Evolutionary conservation across 1,140 invertebrate species (phyloP).

Genomic region (Armadillidium nasatum): DNA sequence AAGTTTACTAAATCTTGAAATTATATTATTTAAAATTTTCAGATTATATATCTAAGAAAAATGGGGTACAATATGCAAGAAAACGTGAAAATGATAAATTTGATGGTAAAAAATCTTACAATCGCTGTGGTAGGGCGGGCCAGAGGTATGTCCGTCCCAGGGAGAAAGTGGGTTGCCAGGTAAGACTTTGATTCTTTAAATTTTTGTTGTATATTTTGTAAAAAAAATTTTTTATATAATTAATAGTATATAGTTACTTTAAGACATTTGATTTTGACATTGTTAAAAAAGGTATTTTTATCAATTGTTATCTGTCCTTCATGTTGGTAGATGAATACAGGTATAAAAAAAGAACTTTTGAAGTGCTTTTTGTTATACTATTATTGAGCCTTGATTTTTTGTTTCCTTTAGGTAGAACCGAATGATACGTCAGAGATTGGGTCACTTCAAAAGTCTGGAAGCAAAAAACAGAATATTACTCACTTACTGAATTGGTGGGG

Average conservation of each 20-base stretch:
- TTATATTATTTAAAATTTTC: not conserved
- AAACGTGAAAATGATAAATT: not conserved
- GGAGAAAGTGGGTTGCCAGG: constrained; percentile 39
- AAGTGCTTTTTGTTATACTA: no score
- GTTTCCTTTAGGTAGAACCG: no score
- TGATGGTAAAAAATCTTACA: constrained; percentile 8
- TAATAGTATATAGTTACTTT: no score
- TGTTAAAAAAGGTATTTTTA: no score
- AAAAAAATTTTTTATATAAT: no score
- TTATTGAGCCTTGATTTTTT: no score
- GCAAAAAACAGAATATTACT: constrained; percentile 37
- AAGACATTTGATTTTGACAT: no score
- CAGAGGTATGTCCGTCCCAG: constrained; percentile 40
- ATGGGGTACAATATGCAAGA: not conserved
- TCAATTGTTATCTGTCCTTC: no score
- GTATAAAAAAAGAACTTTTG: no score
- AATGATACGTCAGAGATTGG: constrained; percentile 20
- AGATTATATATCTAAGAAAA: not conserved
- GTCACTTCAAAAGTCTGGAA: constrained; percentile 29
- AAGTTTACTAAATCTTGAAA: no score
- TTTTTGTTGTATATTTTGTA: not conserved
- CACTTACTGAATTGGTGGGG: constrained; percentile 40
- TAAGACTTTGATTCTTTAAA: not conserved
- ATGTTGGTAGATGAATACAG: no score
- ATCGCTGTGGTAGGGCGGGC: constrained; percentile 36